These are phyloP conservation scores for Conus betulinus DNA, from an alignment of 1,140 invertebrate genomes.

Conservation along the genomic window DNA sequence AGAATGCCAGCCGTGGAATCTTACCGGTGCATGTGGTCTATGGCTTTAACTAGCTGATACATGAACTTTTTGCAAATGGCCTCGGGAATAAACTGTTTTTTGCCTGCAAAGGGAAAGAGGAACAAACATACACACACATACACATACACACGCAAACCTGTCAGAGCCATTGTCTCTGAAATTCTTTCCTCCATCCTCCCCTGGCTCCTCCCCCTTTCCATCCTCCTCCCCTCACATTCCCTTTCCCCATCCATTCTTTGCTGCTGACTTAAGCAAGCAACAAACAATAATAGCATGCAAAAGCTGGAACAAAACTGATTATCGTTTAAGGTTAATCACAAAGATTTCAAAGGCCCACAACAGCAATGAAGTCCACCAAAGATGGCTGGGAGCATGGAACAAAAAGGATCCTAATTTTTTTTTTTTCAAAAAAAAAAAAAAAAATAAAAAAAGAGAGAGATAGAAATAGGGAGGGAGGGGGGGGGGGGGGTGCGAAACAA, in stretches of 20 bases:
- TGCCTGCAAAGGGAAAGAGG: conserved; percentile 60
- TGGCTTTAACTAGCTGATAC: conserved; percentile 77
- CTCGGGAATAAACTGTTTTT: conserved; percentile 75
- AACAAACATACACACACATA: not conserved
- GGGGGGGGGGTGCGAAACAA: no score
- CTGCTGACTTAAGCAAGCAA: not conserved
- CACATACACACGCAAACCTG: not conserved
- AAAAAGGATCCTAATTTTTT: no score
- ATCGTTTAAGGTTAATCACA: no score
- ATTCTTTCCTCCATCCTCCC: not conserved
- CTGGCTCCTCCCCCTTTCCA: not conserved
- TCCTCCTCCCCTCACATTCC: not conserved
- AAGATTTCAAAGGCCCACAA: no score
- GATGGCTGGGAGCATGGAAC: no score
- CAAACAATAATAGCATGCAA: no score
- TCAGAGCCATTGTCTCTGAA: not conserved
- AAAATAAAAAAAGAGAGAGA: no score
- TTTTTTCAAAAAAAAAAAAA: no score
- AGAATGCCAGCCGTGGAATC: conserved; percentile 4
- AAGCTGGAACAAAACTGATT: no score
- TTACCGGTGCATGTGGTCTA: conserved; percentile 74
- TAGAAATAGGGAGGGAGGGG: no score
- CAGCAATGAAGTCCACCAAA: no score
- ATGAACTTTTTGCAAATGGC: conserved; percentile 74
- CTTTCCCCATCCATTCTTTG: not conserved